Conservation (phyloP, 2,113 vertebrate species). For the Brachypteracias leptosomus region DNA sequence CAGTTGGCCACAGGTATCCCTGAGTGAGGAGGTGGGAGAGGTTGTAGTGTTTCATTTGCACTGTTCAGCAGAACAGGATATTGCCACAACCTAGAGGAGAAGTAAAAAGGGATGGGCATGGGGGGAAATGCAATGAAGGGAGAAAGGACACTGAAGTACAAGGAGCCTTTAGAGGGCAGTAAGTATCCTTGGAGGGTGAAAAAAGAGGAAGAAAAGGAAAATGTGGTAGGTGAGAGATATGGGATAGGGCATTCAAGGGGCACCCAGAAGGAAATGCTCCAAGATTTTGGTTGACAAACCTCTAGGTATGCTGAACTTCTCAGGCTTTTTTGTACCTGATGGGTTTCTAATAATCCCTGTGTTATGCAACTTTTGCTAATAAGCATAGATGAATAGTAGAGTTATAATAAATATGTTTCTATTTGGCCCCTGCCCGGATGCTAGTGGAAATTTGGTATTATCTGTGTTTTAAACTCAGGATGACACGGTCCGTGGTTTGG, state of each 20-base stretch:
- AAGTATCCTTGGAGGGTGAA: not conserved
- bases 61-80: not conserved
- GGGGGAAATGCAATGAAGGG: not conserved
- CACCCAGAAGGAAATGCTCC: not conserved
- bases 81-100: not conserved
- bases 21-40: not conserved
- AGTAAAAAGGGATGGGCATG: not conserved
- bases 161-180: slow-evolving; percentile 46
- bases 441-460: not conserved
- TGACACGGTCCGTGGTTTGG: accelerated
- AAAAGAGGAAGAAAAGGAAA: not conserved
- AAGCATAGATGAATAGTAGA: not conserved
- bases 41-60: not conserved
- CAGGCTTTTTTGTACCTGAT: not conserved
- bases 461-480: not conserved
- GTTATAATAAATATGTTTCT: not conserved
- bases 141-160: not conserved
- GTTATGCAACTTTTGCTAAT: not conserved
- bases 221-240: not conserved
- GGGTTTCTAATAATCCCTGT: not conserved
- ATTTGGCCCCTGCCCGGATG: not conserved
- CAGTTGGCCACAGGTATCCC: not conserved
- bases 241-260: not conserved
- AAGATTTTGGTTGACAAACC: not conserved
- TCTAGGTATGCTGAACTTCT: not conserved